phyloP scores from a whole-genome alignment of 2,888 invertebrate species.

The Trilocha varians region DNA sequence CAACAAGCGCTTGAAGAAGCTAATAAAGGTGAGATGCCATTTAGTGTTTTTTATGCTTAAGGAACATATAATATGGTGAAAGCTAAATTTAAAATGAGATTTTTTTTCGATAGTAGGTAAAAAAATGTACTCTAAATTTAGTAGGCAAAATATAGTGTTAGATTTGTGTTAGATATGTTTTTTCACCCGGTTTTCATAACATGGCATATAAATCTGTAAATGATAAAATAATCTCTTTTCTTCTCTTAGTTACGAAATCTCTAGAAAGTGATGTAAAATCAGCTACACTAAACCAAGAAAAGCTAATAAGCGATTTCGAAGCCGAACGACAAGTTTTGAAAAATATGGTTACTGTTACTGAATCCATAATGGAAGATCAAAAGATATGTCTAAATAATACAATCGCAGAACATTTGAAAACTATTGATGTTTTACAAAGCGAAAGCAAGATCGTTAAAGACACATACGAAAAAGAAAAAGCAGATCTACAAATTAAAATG shows the following conservation, averaged over 20 bases:
- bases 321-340: constrained; percentile 42
- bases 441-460: constrained; percentile 24
- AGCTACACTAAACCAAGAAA: constrained; percentile 36
- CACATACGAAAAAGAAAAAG: constrained; percentile 16
- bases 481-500: constrained; percentile 18
- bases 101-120: too few species aligned
- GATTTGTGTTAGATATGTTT: too few species aligned
- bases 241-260: constrained; percentile 28
- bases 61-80: too few species aligned
- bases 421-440: constrained; percentile 24
- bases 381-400: constrained; percentile 30
- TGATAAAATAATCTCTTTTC: background rate
- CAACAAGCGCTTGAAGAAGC: constrained; percentile 28
- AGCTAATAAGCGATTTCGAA: constrained; percentile 41
- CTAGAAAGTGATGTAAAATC: constrained; percentile 36
- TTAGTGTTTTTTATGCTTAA: too few species aligned
- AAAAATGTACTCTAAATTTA: too few species aligned
- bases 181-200: too few species aligned
- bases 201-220: background rate
- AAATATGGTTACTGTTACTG: constrained; percentile 49
- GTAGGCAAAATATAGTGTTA: too few species aligned
- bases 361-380: constrained; percentile 51
- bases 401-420: constrained; percentile 29
- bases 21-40: constrained; percentile 25
- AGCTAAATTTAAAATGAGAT: too few species aligned